These are phyloP conservation scores for Sakesphorus luctuosus DNA, from an alignment of 2,113 vertebrate species.

Conservation along the genomic window DNA sequence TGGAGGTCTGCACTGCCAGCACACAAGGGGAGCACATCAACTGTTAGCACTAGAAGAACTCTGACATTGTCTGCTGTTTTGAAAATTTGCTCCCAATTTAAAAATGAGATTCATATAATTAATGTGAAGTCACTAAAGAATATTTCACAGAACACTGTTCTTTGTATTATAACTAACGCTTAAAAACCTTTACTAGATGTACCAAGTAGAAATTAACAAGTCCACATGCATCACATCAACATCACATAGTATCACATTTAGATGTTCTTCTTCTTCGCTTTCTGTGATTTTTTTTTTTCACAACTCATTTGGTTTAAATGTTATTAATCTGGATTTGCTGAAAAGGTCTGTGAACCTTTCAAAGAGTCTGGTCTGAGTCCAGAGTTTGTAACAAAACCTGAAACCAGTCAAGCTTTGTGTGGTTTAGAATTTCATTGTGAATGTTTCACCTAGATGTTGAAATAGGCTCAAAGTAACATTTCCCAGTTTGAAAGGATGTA, in stretches of 20 bases:
- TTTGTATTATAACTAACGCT: slow-evolving; percentile 38
- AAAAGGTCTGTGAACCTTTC: slow-evolving; percentile 48
- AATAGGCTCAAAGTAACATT: slow-evolving; percentile 71
- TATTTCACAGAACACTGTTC: not conserved
- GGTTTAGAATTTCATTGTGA: slow-evolving; percentile 55
- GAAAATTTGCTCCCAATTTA: slow-evolving; percentile 53
- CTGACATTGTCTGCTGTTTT: not conserved
- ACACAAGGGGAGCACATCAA: not conserved
- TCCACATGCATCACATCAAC: not conserved
- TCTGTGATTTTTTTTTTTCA: slow-evolving; percentile 52
- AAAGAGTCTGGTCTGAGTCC: slow-evolving; percentile 46
- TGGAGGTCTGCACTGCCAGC: not conserved
- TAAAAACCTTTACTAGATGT: slow-evolving; percentile 44
- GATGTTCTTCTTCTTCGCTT: slow-evolving; percentile 61
- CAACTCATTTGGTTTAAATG: slow-evolving; percentile 61
- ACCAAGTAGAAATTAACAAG: slow-evolving; percentile 16
- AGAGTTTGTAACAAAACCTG: slow-evolving; percentile 50
- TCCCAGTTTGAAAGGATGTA: slow-evolving; percentile 60
- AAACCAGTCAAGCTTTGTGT: slow-evolving; percentile 30
- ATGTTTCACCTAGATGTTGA: slow-evolving; percentile 44
- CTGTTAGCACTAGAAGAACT: not conserved
- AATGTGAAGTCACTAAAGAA: slow-evolving; percentile 48
- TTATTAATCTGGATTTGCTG: slow-evolving; percentile 28
- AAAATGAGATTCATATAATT: slow-evolving; percentile 49
- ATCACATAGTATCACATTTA: slow-evolving; percentile 17